Conservation (phyloP, 1,140 invertebrate species). For the Homalodisca vitripennis region DNA sequence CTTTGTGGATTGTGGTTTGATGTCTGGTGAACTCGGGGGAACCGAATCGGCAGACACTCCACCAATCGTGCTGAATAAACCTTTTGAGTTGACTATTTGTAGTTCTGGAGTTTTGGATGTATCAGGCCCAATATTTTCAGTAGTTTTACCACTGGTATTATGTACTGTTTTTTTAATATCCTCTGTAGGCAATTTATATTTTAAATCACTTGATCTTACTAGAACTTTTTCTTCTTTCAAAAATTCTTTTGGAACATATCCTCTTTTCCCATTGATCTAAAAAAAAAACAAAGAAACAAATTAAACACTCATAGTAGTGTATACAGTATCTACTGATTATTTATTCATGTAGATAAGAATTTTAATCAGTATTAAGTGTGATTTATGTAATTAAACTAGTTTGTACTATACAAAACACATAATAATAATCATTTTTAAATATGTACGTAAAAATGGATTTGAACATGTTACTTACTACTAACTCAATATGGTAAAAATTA, state of each 20-base stretch:
- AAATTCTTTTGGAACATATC: slow-evolving; percentile 48
- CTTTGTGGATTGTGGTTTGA: slow-evolving; percentile 6
- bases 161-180: neutral
- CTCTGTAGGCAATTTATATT: neutral
- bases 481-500: no score
- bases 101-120: neutral
- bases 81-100: slow-evolving; percentile 4
- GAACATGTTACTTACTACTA: no score
- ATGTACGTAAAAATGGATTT: no score
- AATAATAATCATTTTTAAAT: no score
- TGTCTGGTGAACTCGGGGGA: slow-evolving; percentile 16
- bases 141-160: neutral
- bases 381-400: neutral
- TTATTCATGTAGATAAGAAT: neutral
- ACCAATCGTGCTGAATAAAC: neutral
- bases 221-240: slow-evolving; percentile 47
- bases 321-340: neutral
- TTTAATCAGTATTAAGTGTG: neutral
- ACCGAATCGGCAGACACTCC: slow-evolving; percentile 28
- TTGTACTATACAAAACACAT: neutral
- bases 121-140: neutral
- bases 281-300: no score
- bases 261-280: slow-evolving; percentile 46
- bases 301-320: neutral
- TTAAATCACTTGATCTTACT: slow-evolving; percentile 13